phyloP scores from a whole-genome alignment of 2,888 invertebrate species.

The Poecilobothrus nobilitatus region DNA sequence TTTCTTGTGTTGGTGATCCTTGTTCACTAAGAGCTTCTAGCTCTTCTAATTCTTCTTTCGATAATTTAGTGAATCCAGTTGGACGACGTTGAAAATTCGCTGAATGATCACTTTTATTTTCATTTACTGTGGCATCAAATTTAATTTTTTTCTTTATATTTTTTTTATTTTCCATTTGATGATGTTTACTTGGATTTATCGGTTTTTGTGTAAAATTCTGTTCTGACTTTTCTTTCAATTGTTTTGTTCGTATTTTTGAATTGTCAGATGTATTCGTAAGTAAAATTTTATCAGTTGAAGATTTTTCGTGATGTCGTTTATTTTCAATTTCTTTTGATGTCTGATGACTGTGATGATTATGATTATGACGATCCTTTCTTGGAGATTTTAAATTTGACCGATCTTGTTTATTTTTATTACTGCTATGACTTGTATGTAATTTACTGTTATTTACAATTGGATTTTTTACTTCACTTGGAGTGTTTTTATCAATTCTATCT shows the following conservation, averaged over 20 bases:
- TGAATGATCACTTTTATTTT: not conserved
- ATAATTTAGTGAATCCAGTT: conserved; percentile 12
- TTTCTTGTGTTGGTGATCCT: conserved; percentile 27
- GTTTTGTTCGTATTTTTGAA: conserved; percentile 20
- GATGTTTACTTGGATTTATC: not conserved
- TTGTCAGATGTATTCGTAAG: conserved; percentile 19
- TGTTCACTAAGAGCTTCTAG: conserved; percentile 28
- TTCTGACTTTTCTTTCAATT: conserved; percentile 12
- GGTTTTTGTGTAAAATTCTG: conserved; percentile 22
- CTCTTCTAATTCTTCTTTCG: conserved; percentile 25
- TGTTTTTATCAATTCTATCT: conserved; percentile 21
- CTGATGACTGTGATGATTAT: not conserved
- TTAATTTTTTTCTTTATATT: conserved; percentile 12
- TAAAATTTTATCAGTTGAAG: conserved; percentile 13
- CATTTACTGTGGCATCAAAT: not conserved
- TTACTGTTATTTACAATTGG: not conserved
- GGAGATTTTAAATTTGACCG: not conserved
- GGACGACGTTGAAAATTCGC: conserved; percentile 12
- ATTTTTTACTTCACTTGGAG: too few species aligned
- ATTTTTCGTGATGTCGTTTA: not conserved
- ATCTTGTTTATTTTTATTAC: not conserved
- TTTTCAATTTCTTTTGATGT: not conserved
- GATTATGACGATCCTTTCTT: not conserved
- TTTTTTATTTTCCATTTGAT: conserved; percentile 13
- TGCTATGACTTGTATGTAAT: not conserved